Conservation (phyloP, 2,888 invertebrate species). For the Lampropteryx suffumata region DNA sequence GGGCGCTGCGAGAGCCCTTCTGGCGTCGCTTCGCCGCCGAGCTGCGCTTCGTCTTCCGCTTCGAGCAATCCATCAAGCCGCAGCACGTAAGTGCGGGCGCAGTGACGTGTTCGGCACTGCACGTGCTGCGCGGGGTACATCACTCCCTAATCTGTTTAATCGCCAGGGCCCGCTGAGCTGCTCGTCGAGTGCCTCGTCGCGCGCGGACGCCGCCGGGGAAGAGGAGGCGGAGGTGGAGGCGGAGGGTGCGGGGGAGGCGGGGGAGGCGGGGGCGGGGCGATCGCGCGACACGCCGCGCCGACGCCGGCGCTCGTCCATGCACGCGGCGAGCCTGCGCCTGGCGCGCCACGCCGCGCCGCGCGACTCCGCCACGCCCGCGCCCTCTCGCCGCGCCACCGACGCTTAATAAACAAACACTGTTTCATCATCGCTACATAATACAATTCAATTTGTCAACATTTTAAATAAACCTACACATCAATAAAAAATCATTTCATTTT, state of each 20-base stretch:
- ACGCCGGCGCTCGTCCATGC: conserved; percentile 67
- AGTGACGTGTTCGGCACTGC: too few relatives aligned
- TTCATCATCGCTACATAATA: too few relatives aligned
- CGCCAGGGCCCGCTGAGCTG: conserved; percentile 48
- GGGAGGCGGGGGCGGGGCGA: conserved; percentile 29
- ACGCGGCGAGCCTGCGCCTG: conserved; percentile 65
- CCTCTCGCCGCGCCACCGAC: conserved; percentile 12
- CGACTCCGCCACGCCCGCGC: conserved; percentile 27
- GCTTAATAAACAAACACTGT: not conserved
- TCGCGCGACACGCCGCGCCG: conserved; percentile 25
- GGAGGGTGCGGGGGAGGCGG: conserved; percentile 27
- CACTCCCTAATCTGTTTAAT: too few relatives aligned
- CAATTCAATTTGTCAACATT: too few relatives aligned
- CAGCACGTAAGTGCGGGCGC: conserved; percentile 44
- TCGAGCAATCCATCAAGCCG: conserved; percentile 65
- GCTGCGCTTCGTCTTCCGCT: conserved; percentile 70
- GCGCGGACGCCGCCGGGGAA: conserved; percentile 13
- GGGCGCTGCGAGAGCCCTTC: conserved; percentile 44
- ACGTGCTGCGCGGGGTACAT: too few relatives aligned
- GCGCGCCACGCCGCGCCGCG: conserved; percentile 45
- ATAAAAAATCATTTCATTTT: too few relatives aligned
- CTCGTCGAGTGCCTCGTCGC: conserved; percentile 37
- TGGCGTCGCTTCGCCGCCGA: conserved; percentile 54
- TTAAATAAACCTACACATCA: too few relatives aligned
- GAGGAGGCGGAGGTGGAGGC: conserved; percentile 25